Conservation (phyloP, 2,797 vertebrate species). For the Chelidonichthys spinosus region DNA sequence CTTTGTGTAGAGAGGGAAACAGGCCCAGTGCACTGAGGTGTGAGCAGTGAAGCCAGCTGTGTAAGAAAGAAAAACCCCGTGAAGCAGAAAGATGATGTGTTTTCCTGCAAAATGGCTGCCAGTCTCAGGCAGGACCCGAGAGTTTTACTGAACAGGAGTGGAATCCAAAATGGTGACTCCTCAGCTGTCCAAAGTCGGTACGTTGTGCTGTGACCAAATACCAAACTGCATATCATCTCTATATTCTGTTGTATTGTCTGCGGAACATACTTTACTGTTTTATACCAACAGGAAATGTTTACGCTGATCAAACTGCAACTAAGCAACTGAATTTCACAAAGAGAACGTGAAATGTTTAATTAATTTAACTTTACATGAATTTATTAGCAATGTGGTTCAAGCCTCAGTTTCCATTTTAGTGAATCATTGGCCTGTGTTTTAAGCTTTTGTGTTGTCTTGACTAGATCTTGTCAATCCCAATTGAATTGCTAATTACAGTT, state of each 20-base stretch:
- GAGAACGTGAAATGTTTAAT: neutral
- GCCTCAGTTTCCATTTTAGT: neutral
- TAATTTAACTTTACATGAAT: neutral
- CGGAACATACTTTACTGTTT: neutral
- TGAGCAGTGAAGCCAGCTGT: slow-evolving; percentile 56
- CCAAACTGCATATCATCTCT: neutral
- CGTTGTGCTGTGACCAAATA: neutral
- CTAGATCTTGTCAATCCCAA: neutral
- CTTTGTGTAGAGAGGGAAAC: slow-evolving; percentile 19
- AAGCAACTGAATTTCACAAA: neutral
- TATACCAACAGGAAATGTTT: neutral
- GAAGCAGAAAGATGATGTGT: slow-evolving; percentile 65
- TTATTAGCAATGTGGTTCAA: neutral
- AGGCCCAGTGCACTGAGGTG: slow-evolving; percentile 49
- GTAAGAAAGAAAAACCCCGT: slow-evolving; percentile 32
- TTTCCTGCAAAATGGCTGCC: slow-evolving; percentile 69
- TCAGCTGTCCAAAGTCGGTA: neutral
- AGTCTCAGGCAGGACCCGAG: slow-evolving; percentile 43
- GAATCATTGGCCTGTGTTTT: neutral
- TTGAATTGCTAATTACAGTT: neutral
- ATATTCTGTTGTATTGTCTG: neutral
- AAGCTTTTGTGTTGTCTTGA: neutral
- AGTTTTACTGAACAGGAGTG: slow-evolving; percentile 43
- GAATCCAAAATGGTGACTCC: slow-evolving; percentile 60
- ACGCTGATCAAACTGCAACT: neutral